Evolutionary conservation across 2,113 vertebrate species (phyloP).

Genomic region (Gambusia holbrooki): DNA sequence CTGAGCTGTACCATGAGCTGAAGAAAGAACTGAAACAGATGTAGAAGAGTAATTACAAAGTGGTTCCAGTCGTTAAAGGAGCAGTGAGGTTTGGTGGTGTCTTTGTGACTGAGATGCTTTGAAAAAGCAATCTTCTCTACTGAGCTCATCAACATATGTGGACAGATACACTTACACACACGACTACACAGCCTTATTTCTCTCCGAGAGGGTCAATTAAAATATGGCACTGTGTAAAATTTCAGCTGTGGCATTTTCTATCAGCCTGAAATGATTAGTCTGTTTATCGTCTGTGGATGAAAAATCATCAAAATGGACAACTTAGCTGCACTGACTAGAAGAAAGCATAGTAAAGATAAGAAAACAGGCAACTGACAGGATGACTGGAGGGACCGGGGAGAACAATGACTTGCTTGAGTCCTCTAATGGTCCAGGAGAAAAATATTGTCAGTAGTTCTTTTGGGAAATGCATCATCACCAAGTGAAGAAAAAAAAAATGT

Average conservation of each 20-base stretch:
- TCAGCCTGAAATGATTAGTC: conserved; percentile 28
- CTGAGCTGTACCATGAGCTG: background rate
- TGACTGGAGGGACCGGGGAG: conserved; percentile 53
- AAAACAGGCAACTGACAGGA: conserved; percentile 29
- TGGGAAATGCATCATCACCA: conserved; percentile 55
- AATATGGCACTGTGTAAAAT: conserved; percentile 52
- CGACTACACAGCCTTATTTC: conserved; percentile 11
- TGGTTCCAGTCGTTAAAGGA: background rate
- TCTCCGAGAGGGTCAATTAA: conserved; percentile 38
- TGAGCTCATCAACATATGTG: conserved; percentile 53
- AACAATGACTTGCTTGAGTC: conserved; percentile 48
- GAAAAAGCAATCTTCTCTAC: conserved; percentile 71
- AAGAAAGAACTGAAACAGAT: background rate
- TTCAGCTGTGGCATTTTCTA: conserved; percentile 31
- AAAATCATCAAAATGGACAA: conserved; percentile 59
- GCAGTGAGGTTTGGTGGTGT: conserved; percentile 12
- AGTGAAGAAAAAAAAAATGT: conserved; percentile 25
- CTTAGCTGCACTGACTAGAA: conserved; percentile 33
- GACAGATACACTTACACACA: background rate
- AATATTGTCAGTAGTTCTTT: conserved; percentile 44
- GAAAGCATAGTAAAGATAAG: conserved; percentile 47
- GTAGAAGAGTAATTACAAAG: background rate
- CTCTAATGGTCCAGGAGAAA: conserved; percentile 54
- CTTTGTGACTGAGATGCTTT: conserved; percentile 68
- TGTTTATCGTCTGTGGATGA: conserved; percentile 57